A percentile compares a stretch with the other conserved stretches of the same genome.
Evolutionary conservation across 2,888 invertebrate genomes (phyloP).

Genomic region (Himalopsyche anomala): DNA sequence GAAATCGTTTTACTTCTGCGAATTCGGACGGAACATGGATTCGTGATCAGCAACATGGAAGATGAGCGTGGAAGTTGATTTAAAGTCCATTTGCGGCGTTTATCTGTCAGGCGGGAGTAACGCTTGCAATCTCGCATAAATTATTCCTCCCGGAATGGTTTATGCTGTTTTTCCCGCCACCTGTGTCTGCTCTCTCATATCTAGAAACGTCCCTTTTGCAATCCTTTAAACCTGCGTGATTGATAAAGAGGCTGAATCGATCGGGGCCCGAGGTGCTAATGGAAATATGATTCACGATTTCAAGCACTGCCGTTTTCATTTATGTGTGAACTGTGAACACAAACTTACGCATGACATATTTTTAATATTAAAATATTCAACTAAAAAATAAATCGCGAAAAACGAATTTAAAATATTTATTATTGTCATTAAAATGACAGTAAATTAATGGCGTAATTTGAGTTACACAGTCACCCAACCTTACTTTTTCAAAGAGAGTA

Average conservation of each 20-base stretch:
- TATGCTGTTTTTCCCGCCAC: slow-evolving; percentile 27
- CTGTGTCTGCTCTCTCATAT: slow-evolving; percentile 27
- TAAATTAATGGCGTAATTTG: too few relatives aligned
- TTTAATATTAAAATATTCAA: too few relatives aligned
- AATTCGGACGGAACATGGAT: slow-evolving; percentile 2
- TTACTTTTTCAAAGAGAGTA: too few relatives aligned
- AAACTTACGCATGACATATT: too few relatives aligned
- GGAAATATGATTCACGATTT: slow-evolving; percentile 35
- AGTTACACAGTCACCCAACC: too few relatives aligned
- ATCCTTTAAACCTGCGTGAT: slow-evolving; percentile 40
- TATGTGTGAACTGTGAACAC: background rate
- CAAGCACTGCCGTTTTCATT: slow-evolving; percentile 9
- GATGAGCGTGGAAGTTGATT: slow-evolving; percentile 30
- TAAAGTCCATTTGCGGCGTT: slow-evolving; percentile 13
- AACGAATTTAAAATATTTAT: too few relatives aligned
- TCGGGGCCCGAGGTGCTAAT: slow-evolving; percentile 5
- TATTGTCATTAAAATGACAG: too few relatives aligned
- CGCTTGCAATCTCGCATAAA: slow-evolving; percentile 32
- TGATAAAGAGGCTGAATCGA: slow-evolving; percentile 41
- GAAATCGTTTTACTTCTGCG: too few relatives aligned
- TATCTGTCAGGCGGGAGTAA: slow-evolving; percentile 27
- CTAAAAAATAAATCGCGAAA: too few relatives aligned
- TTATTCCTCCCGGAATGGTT: slow-evolving; percentile 27
- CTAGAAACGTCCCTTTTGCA: background rate
- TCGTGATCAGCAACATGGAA: slow-evolving; percentile 10